Base-by-base conservation (phyloP, 1,140 invertebrate genomes). In the Leptinotarsa undecemlineata region DNA sequence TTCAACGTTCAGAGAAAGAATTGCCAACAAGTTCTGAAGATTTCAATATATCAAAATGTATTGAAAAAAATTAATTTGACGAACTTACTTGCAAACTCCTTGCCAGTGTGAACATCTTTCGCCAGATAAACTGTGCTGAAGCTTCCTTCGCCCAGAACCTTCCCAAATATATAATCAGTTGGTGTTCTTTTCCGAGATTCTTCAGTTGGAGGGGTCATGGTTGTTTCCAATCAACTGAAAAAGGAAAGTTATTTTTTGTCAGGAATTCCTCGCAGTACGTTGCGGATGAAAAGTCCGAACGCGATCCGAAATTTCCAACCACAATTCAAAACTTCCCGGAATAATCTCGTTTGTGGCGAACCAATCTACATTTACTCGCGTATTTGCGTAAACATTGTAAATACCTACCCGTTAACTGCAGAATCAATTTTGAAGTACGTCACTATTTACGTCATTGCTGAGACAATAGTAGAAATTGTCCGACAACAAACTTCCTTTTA, bases 101-200 rank as follows among this genome's bases (percentile, higher is more conserved):
- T 93, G 77, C 90, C 90, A 23, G 91, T 93, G 81, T 95, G 92
- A 67, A 98, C 93, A 86, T 98, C 96, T 86, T 96, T 96, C 48
- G 95, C 96, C 74, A 97, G 87, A 87, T 95, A 98, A 71, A 99
- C 97, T 63, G 94, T 96, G 77, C 96, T 98, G 86, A 96, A 99
- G 84, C 96, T 98, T 73, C 97, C 97, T 87, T 98, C 96, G 74
- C 97, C 97, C 79, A 99, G 95, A 70, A 96, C 90, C 88, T 96
- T 97, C 47, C 96, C 95, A 88, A 98, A 99, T 78, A 96, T 94
- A 85, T 95, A 98, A 86, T 98, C 96, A 79, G 92, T 91, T n/a
- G 93, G 88, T 11, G 90, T 90, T 78, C 91, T 89, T 82, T 94
- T 95, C 57, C 88, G 88, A 71, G 87, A 74, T 70, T 81, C 81